Evolutionary conservation across 2,797 vertebrate species (phyloP).

Genomic region (Nyctibius grandis): DNA sequence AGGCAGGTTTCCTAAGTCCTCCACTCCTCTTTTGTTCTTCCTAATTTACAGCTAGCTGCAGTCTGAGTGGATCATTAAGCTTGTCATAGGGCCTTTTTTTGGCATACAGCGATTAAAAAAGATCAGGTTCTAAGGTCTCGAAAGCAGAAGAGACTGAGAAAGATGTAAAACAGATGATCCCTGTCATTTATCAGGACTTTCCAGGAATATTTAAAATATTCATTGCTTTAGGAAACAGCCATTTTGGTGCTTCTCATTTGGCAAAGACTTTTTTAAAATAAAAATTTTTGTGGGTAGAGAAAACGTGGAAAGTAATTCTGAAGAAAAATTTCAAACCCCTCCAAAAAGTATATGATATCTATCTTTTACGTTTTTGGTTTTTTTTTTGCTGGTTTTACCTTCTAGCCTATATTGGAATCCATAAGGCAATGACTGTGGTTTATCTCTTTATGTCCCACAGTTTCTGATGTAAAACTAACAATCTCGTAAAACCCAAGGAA

Average conservation of each 20-base stretch:
- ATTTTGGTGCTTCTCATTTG: neutral
- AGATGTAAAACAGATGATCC: neutral
- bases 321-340: neutral
- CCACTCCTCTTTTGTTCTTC: neutral
- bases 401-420: neutral
- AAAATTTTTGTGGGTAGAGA: neutral
- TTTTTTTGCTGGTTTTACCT: neutral
- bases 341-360: neutral
- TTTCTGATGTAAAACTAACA: constrained; percentile 9
- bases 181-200: neutral
- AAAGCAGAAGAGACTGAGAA: neutral
- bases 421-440: neutral
- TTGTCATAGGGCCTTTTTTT: neutral
- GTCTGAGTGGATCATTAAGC: neutral
- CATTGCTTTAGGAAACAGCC: neutral
- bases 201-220: neutral
- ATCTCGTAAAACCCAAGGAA: neutral
- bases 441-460: neutral
- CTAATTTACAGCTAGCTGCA: neutral
- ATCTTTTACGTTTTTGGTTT: neutral
- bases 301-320: neutral
- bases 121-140: neutral
- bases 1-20: neutral
- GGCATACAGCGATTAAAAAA: neutral
- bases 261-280: neutral